phyloP scores from a whole-genome alignment of 2,888 invertebrate species.

The Desoria tigrina region DNA sequence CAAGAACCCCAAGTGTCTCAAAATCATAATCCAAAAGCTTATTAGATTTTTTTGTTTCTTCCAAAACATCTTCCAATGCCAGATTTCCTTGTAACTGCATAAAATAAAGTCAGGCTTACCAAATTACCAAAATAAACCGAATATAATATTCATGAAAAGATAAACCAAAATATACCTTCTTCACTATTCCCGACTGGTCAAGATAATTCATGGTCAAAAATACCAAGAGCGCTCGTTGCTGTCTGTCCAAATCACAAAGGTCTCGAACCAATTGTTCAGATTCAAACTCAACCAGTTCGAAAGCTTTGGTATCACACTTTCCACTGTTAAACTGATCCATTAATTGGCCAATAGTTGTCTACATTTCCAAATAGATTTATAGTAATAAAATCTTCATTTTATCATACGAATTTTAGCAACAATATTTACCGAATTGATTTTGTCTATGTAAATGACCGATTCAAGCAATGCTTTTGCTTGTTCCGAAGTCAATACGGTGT shows the following conservation, averaged over 20 bases:
- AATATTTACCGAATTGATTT: slow-evolving; percentile 30
- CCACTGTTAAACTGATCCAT: slow-evolving; percentile 26
- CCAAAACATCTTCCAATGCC: slow-evolving; percentile 7
- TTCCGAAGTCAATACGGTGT: slow-evolving; percentile 25
- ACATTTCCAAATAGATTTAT: slow-evolving; percentile 1
- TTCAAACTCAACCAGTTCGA: slow-evolving; percentile 25
- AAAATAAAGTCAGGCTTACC: neutral
- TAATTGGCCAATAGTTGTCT: slow-evolving; percentile 31
- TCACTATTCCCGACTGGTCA: slow-evolving; percentile 26
- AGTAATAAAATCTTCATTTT: neutral
- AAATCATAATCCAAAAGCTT: slow-evolving; percentile 32
- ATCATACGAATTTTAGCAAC: neutral
- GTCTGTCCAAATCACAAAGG: slow-evolving; percentile 31
- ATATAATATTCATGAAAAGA: neutral
- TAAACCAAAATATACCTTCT: slow-evolving; percentile 29
- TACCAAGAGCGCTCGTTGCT: slow-evolving; percentile 18
- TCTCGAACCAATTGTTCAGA: slow-evolving; percentile 18
- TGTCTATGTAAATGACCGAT: slow-evolving; percentile 38
- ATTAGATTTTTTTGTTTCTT: neutral
- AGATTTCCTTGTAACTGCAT: slow-evolving; percentile 16
- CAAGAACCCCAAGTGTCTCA: slow-evolving; percentile 27
- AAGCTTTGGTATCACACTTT: slow-evolving; percentile 24
- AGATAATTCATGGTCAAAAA: slow-evolving; percentile 34
- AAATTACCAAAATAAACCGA: neutral
- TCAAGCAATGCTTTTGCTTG: slow-evolving; percentile 39